phyloP scores from a whole-genome alignment of 2,888 invertebrate species.

The Margaritifera margaritifera region DNA sequence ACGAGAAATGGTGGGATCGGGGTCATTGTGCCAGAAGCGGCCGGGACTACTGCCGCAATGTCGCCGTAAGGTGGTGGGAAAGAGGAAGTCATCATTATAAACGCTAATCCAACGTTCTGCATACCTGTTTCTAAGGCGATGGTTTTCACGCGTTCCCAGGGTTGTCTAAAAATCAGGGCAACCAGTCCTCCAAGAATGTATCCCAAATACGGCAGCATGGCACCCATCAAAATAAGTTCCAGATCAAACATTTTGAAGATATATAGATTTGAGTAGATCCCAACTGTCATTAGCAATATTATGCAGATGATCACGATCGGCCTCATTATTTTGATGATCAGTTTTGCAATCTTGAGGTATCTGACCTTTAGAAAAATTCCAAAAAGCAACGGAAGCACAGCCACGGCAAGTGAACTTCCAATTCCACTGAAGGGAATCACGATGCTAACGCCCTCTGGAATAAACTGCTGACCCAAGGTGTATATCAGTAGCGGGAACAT shows the following conservation, averaged over 20 bases:
- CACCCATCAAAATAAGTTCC: constrained; percentile 53
- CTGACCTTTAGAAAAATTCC: constrained; percentile 71
- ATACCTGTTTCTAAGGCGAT: constrained; percentile 89
- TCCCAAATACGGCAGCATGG: constrained; percentile 66
- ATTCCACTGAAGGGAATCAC: constrained; percentile 86
- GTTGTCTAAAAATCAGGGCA: constrained; percentile 68
- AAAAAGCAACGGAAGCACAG: constrained; percentile 82
- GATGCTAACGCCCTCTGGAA: constrained; percentile 78
- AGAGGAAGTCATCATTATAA: constrained; percentile 87
- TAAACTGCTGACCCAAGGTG: constrained; percentile 83
- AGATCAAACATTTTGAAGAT: constrained; percentile 88
- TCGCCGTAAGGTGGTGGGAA: constrained; percentile 90
- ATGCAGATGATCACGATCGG: constrained; percentile 86
- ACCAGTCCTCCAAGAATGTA: constrained; percentile 61
- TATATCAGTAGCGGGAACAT: constrained; percentile 94
- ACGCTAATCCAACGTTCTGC: constrained; percentile 93
- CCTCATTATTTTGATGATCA: constrained; percentile 80
- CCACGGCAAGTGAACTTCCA: constrained; percentile 81
- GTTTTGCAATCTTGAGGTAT: constrained; percentile 78
- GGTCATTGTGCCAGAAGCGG: constrained; percentile 88
- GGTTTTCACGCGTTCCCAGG: constrained; percentile 74
- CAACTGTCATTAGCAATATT: constrained; percentile 88
- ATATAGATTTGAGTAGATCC: constrained; percentile 89
- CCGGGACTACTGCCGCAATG: constrained; percentile 79
- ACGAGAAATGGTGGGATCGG: constrained; percentile 84